Conservation (phyloP, 2,888 invertebrate species). For the Trichogramma dendrolimi region DNA sequence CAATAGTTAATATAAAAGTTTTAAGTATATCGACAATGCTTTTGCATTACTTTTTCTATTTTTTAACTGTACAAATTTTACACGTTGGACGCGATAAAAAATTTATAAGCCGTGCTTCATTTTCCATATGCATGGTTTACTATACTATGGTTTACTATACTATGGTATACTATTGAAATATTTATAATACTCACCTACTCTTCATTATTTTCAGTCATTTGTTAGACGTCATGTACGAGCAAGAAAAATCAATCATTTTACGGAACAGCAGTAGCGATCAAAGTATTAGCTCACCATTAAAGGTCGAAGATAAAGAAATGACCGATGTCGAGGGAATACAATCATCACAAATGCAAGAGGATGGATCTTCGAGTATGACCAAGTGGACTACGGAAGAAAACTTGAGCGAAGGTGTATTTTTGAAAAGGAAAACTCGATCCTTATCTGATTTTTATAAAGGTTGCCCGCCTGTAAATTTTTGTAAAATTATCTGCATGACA, state of each 20-base stretch:
- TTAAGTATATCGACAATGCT: not conserved
- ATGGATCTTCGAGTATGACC: conserved; percentile 38
- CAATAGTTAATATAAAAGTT: not conserved
- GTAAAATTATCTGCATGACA: conserved; percentile 20
- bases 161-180: not conserved
- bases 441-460: conserved; percentile 48
- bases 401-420: conserved; percentile 43
- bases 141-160: not conserved
- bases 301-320: conserved; percentile 38
- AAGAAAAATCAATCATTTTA: conserved; percentile 54
- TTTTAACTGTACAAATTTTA: too few species aligned
- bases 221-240: conserved; percentile 70
- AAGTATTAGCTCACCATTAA: conserved; percentile 30
- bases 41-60: too few species aligned
- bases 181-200: not conserved
- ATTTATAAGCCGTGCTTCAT: too few species aligned
- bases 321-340: conserved; percentile 25
- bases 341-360: conserved; percentile 28
- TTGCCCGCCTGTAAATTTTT: conserved; percentile 27
- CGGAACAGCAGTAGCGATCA: conserved; percentile 17
- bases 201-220: conserved; percentile 53
- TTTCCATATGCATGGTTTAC: too few species aligned
- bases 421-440: conserved; percentile 48
- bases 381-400: conserved; percentile 51
- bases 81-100: too few species aligned